A percentile compares a stretch with the other conserved stretches of the same genome.
phyloP scores from a whole-genome alignment of 2,888 invertebrate genomes.

The Tribolium freemani region DNA sequence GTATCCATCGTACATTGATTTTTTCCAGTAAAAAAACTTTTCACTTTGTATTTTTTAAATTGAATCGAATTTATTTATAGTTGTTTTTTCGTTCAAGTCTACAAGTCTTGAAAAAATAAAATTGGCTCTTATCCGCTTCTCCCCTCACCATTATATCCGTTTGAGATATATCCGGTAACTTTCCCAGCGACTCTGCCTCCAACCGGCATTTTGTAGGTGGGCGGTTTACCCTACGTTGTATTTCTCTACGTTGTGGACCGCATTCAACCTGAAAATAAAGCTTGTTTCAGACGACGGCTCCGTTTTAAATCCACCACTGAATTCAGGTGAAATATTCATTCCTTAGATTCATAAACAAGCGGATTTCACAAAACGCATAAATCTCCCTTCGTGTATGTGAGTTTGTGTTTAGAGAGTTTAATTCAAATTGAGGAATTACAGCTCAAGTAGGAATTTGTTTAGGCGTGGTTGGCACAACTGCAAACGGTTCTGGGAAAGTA shows the following conservation, averaged over 20 bases:
- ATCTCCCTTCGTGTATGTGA: background rate
- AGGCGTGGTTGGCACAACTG: background rate
- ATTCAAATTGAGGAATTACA: background rate
- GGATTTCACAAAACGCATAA: too few species aligned
- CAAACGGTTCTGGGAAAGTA: background rate
- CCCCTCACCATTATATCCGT: constrained; percentile 79
- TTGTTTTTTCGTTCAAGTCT: too few species aligned
- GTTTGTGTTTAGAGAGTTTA: background rate
- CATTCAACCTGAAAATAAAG: constrained; percentile 31
- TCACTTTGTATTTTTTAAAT: background rate
- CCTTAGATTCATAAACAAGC: background rate
- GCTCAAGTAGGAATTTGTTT: background rate
- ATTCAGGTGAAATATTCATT: background rate
- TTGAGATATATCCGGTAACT: constrained; percentile 80
- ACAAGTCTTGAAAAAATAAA: background rate
- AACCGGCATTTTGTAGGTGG: constrained; percentile 49
- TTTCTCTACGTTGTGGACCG: constrained; percentile 5
- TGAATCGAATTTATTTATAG: too few species aligned
- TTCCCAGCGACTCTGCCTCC: constrained; percentile 85
- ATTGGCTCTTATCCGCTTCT: background rate
- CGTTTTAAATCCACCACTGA: background rate
- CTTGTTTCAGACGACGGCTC: background rate
- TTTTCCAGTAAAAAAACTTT: too few species aligned
- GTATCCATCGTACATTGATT: too few species aligned
- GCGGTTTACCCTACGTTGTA: constrained; percentile 6